Percentiles rank a stretch among this genome's conserved stretches.
These are phyloP conservation scores for Phrixothrix hirtus DNA, from an alignment of 2,888 invertebrate genomes.

Conservation along the genomic window DNA sequence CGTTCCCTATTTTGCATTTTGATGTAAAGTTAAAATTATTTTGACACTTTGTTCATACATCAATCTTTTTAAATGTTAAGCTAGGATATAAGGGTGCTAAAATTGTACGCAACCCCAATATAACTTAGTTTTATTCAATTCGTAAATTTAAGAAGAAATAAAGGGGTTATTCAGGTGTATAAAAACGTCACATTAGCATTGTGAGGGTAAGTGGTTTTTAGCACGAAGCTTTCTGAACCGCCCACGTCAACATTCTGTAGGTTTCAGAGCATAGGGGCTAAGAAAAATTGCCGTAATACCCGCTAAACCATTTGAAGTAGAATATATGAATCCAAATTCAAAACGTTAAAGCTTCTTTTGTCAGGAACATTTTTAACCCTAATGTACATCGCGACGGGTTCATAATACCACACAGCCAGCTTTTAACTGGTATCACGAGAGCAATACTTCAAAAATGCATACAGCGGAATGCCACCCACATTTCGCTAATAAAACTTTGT, in stretches of 20 bases:
- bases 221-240: conserved; percentile 18
- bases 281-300: conserved; percentile 32
- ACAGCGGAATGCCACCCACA: conserved; percentile 34
- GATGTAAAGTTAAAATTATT: no score
- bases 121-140: background rate
- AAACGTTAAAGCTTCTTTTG: conserved; percentile 45
- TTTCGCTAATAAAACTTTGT: conserved; percentile 44
- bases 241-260: conserved; percentile 21
- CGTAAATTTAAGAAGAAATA: background rate
- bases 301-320: conserved; percentile 32
- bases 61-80: no score
- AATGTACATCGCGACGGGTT: conserved; percentile 42
- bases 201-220: conserved; percentile 24
- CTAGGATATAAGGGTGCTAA: no score
- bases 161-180: conserved; percentile 8
- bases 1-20: no score
- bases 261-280: conserved; percentile 12
- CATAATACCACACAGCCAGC: conserved; percentile 39
- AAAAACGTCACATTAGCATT: conserved; percentile 19
- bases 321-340: conserved; percentile 39
- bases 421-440: conserved; percentile 36
- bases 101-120: no score
- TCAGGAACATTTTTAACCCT: conserved; percentile 47
- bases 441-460: conserved; percentile 36
- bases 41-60: no score